Conservation (phyloP, 2,797 vertebrate species). For the Oryzias sinensis region DNA sequence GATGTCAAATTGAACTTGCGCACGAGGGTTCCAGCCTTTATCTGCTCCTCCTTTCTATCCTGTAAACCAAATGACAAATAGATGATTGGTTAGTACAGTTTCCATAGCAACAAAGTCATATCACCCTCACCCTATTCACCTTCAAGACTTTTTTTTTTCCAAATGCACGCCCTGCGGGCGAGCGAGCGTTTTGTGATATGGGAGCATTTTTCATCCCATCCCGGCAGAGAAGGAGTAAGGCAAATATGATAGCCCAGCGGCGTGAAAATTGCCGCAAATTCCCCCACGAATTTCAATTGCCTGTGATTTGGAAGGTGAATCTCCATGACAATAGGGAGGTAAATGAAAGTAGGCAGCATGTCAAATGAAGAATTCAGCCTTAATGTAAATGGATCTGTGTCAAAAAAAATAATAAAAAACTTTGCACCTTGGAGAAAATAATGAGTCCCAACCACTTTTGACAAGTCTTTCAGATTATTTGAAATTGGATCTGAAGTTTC, state of each 20-base stretch:
- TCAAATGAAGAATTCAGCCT: conserved; percentile 34
- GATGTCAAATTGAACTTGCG: conserved; percentile 67
- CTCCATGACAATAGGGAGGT: conserved; percentile 55
- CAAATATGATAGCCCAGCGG: conserved; percentile 31
- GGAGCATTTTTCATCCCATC: conserved; percentile 5
- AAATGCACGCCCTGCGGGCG: conserved; percentile 37
- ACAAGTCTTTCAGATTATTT: conserved; percentile 5
- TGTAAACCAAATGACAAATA: conserved; percentile 67
- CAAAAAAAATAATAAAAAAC: conserved; percentile 14
- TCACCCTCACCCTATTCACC: conserved; percentile 28
- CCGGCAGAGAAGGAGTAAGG: conserved; percentile 8
- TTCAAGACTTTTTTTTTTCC: conserved; percentile 43
- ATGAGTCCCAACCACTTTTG: conserved; percentile 9
- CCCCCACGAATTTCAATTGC: conserved; percentile 41
- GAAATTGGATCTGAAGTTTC: no score
- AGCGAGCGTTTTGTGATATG: conserved; percentile 43
- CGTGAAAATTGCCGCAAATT: conserved; percentile 51
- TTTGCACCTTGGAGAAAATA: conserved; percentile 22
- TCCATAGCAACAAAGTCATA: conserved; percentile 52
- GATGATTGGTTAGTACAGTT: conserved; percentile 43
- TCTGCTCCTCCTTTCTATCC: conserved; percentile 81
- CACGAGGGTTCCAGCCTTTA: conserved; percentile 80
- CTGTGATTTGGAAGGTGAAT: conserved; percentile 42
- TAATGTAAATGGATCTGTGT: conserved; percentile 27
- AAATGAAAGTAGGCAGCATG: conserved; percentile 44